Percentiles rank a stretch among this genome's conserved stretches.
These are phyloP conservation scores for Irena cyanogastra DNA, from an alignment of 2,113 vertebrate genomes.

Conservation along the genomic window DNA sequence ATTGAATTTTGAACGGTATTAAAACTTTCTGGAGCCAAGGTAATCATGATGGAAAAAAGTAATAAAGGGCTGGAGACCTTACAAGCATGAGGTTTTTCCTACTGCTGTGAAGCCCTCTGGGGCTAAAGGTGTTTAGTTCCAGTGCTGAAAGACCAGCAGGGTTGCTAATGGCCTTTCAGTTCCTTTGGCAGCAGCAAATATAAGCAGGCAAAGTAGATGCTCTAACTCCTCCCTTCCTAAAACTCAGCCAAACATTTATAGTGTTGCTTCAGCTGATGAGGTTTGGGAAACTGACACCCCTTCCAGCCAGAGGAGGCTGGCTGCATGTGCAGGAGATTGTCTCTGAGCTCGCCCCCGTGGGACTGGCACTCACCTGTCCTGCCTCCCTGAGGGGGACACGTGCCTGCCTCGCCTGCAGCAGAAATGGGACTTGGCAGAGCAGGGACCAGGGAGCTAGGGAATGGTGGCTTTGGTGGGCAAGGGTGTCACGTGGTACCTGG, in stretches of 20 bases:
- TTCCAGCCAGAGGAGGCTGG: accelerated
- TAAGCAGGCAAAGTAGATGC: background rate
- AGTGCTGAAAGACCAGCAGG: background rate
- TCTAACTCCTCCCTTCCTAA: background rate
- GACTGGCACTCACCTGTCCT: background rate
- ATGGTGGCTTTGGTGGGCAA: background rate
- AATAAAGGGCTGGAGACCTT: slow-evolving; percentile 62
- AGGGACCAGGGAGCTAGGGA: background rate
- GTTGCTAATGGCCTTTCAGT: background rate
- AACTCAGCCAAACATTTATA: background rate
- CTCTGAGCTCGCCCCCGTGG: background rate
- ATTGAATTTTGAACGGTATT: slow-evolving; percentile 63
- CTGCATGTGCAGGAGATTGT: background rate
- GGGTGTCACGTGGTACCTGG: accelerated
- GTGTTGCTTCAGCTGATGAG: background rate
- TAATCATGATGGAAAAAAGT: slow-evolving; percentile 65
- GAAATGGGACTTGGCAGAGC: background rate
- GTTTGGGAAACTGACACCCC: background rate
- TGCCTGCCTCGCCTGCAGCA: background rate
- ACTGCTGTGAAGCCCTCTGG: background rate
- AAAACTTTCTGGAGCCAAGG: slow-evolving; percentile 68
- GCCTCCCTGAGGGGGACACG: accelerated
- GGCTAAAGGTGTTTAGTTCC: background rate
- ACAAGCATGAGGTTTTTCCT: background rate
- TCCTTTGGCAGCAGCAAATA: background rate